Evolutionary conservation across 1,140 invertebrate genomes (phyloP).

Genomic region (Hestina assimilis): DNA sequence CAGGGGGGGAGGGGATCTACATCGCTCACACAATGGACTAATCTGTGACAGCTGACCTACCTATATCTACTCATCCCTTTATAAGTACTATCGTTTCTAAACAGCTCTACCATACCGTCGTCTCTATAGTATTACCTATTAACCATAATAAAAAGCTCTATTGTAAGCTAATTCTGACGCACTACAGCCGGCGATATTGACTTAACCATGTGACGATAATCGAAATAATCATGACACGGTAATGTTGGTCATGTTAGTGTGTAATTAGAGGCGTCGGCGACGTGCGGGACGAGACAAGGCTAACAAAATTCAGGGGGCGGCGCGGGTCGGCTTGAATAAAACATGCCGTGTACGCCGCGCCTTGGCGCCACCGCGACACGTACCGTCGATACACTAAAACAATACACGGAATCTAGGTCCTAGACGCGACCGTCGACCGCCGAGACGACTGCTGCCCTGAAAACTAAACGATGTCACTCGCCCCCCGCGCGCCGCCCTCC

Average conservation of each 20-base stretch:
- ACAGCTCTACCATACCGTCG: no score
- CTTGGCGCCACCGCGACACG: conserved; percentile 39
- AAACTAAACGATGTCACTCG: conserved; percentile 31
- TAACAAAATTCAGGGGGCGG: conserved; percentile 63
- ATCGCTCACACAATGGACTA: conserved; percentile 51
- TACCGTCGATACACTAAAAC: conserved; percentile 33
- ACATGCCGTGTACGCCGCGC: conserved; percentile 48
- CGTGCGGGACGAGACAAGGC: conserved; percentile 42
- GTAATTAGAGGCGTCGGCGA: conserved; percentile 55
- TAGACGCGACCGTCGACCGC: conserved; percentile 21
- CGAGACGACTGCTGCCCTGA: conserved; percentile 23
- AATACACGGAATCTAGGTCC: conserved; percentile 38
- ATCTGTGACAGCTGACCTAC: conserved; percentile 50
- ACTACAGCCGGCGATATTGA: conserved; percentile 24
- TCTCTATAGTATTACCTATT: no score
- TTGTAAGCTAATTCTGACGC: neutral
- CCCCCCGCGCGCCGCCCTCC: conserved; percentile 1
- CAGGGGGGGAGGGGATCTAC: neutral
- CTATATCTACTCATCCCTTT: conserved; percentile 11
- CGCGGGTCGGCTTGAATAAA: conserved; percentile 67
- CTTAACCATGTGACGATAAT: conserved; percentile 44
- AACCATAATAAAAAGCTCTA: no score
- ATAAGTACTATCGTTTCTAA: no score
- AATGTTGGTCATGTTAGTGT: conserved; percentile 56
- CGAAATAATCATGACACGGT: conserved; percentile 51